Percentiles rank a stretch among this genome's conserved stretches.
Conservation (phyloP, 2,797 vertebrate species). For the Harpagifer antarcticus region DNA sequence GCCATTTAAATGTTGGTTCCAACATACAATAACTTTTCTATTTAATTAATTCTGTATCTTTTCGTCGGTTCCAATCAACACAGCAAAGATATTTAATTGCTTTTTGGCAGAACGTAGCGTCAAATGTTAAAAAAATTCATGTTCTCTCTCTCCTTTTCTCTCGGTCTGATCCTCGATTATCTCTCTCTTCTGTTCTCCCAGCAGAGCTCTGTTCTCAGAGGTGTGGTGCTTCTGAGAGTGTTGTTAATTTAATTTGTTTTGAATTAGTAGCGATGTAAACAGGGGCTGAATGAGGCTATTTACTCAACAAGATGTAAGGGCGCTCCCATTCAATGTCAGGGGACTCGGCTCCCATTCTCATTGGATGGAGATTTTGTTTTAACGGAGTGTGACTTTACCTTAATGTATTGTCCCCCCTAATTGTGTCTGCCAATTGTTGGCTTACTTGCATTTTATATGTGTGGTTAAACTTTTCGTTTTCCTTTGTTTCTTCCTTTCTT, state of each 20-base stretch:
- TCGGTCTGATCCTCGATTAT: slow-evolving; percentile 27
- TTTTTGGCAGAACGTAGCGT: slow-evolving; percentile 65
- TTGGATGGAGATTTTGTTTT: slow-evolving; percentile 14
- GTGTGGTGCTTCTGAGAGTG: slow-evolving; percentile 49
- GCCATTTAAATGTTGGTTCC: slow-evolving; percentile 37
- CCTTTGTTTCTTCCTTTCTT: neutral
- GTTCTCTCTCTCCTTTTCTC: slow-evolving; percentile 30
- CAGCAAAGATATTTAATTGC: slow-evolving; percentile 62
- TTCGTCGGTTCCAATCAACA: slow-evolving; percentile 52
- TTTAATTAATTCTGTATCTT: slow-evolving; percentile 38
- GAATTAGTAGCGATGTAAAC: slow-evolving; percentile 66
- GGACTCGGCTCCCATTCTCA: slow-evolving; percentile 18
- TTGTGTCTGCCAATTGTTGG: neutral
- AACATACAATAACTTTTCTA: slow-evolving; percentile 30
- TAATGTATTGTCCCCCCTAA: neutral
- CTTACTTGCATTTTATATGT: neutral
- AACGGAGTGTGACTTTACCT: neutral
- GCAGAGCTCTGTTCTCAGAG: slow-evolving; percentile 47
- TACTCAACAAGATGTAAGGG: slow-evolving; percentile 46
- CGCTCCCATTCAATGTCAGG: slow-evolving; percentile 31
- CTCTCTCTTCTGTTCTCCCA: slow-evolving; percentile 25
- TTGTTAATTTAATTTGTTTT: slow-evolving; percentile 70
- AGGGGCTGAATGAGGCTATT: slow-evolving; percentile 51
- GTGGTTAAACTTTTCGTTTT: neutral
- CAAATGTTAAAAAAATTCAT: slow-evolving; percentile 52